Base-by-base conservation (phyloP, 2,888 invertebrate species). In the Nephrocerus scutellatus region DNA sequence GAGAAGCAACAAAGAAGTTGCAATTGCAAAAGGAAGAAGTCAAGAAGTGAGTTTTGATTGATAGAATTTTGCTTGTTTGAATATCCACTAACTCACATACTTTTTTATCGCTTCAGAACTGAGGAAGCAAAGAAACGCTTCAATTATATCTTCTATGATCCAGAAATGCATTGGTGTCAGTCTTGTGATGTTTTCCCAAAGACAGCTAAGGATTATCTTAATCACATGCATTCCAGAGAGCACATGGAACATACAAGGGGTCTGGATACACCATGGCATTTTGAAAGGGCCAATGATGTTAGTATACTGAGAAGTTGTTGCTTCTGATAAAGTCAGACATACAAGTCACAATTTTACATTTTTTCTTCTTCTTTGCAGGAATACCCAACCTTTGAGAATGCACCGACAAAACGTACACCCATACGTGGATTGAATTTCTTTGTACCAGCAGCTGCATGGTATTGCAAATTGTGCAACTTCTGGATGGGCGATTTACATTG, bases 401-500 rank as follows among this genome's bases (percentile, higher is more conserved):
- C 82, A 7, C 79, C 83, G 15, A 77, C 77, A 34, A 86, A 86
- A 70, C 74, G 87, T 49, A 80, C 84, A 6, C 88, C 88, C 13
- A 87, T 89, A 36, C 80, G 84, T 74, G 89, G 90, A 23, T 72
- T 89, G 44, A 87, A 89, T 62, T 89, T 89, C 73, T 84, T 90
- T 70, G 82, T 85, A 52, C 84, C 89, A 3, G 81, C 88, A 1
- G 83, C 84, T 6, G 83, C 88, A 20, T 90, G 89, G 89, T 90
- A 84, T 70, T 90, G 90, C 71, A 86, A 87, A 63, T 72, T 90
- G 46, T 90, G 90, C 58, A 82, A 84, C 60, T 74, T 79, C 53
- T 90, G 89, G 81, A 87, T 90, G 57, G 90, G 89, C 0, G 90
- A 90, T 63, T 72, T 87, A 44, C 87, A 88, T 65, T 88, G 89